Evolutionary conservation across 2,797 vertebrate genomes (phyloP), one percentile per base, ranked within the genome.

Genomic region (Sphenopsis melanotis): DNA sequence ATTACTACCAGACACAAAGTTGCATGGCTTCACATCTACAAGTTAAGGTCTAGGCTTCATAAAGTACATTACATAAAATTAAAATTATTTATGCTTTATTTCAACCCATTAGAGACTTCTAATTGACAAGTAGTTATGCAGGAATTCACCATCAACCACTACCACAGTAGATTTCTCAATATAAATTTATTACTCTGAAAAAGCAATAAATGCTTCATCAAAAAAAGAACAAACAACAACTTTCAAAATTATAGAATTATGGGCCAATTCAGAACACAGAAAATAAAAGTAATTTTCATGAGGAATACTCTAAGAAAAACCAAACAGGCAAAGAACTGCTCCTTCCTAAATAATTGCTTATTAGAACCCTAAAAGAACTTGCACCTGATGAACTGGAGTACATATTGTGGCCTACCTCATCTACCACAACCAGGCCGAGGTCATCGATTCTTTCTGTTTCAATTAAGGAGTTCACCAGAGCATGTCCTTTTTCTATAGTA

Each of bases 401-500:
- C 41, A 17, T 41, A 64, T 60, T 44, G 36, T 27, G 89, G 93
- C 97, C 46, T 94, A 99, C 99, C 99, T 99, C 99, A 85, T 99
- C 99, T 3, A 99, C 98, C 68, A 99, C 99, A 95, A 99, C 95
- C 88, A 99, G 98, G 9, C 99, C 99, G 0, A 99, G 96, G 68
- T 97, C 94, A 19, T 91, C 50, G 10, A 99, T 97, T 72, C 99
- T 98, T 49, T 91, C 81, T 18, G 92, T 97, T 97, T 99, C 99
- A 11, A 99, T 99, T 90, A 99, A 98, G 11, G 99, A 98, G 96
- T 99, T 99, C 72, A 99, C 98, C 27, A 99, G 98, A 96, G 98
- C 98, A 86, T 99, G 99, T 46, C 98, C 99, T 93, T 99, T 99
- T 94, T 99, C 99, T 78, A 99, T 99, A 4, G 99, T 99, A 27